Percentiles rank a stretch among this genome's conserved stretches.
Conservation (phyloP, 2,113 vertebrate genomes). For the Pterocles gutturalis region DNA sequence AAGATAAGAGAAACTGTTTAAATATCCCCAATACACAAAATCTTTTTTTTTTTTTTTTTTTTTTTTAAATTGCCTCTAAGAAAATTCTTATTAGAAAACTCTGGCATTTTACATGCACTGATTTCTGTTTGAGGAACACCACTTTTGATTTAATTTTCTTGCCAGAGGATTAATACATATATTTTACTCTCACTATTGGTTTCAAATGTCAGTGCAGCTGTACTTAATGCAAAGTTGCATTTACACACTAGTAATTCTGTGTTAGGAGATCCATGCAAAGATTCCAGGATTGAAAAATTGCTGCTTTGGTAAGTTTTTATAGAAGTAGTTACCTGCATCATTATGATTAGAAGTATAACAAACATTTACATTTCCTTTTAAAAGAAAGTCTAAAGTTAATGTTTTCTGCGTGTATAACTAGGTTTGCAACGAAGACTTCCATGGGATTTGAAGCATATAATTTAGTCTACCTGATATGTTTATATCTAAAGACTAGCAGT, state of each 20-base stretch:
- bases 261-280: not conserved
- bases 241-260: not conserved
- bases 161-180: not conserved
- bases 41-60: not conserved
- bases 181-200: not conserved
- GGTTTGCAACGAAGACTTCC: not conserved
- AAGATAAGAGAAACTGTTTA: not conserved
- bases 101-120: not conserved
- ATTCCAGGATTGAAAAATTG: not conserved
- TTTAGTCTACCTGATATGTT: not conserved
- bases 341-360: not conserved
- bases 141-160: not conserved
- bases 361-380: not conserved
- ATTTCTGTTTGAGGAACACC: not conserved
- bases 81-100: not conserved
- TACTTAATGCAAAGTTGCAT: not conserved
- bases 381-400: not conserved
- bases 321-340: not conserved
- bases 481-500: not conserved
- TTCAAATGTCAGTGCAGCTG: not conserved
- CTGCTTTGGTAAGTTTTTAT: not conserved
- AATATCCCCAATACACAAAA: not conserved
- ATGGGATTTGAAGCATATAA: not conserved
- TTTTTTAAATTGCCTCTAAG: not conserved
- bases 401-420: not conserved